phyloP scores from a whole-genome alignment of 2,888 invertebrate species.

The Cryptus viduatorius region DNA sequence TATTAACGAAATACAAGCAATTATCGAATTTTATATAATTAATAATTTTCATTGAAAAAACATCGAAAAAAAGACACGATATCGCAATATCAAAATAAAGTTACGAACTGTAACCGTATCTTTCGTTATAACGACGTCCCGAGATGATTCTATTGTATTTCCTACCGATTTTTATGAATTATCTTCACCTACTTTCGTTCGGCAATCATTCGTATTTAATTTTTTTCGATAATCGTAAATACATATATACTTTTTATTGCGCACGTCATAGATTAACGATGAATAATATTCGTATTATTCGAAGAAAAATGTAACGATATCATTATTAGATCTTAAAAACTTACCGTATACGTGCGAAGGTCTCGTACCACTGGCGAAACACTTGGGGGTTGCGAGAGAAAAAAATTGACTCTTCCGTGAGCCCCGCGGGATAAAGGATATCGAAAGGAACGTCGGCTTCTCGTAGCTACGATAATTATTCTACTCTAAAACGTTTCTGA shows the following conservation, averaged over 20 bases:
- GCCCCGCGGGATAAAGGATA: slow-evolving; percentile 25
- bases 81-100: not conserved
- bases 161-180: not conserved
- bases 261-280: no score
- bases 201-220: not conserved
- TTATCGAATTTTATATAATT: not conserved
- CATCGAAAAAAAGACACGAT: not conserved
- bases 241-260: not conserved
- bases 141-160: not conserved
- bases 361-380: slow-evolving; percentile 15
- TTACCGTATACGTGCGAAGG: slow-evolving; percentile 16
- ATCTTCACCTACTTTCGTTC: not conserved
- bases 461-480: slow-evolving; percentile 44
- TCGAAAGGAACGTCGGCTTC: slow-evolving; percentile 9
- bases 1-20: not conserved
- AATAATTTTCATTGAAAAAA: not conserved
- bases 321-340: not conserved
- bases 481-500: slow-evolving; percentile 66
- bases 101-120: not conserved
- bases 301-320: not conserved
- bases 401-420: slow-evolving; percentile 30
- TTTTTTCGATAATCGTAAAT: not conserved
- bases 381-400: slow-evolving; percentile 19
- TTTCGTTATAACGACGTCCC: not conserved
- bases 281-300: not conserved